These are phyloP conservation scores for Vesta saturnalis DNA, from an alignment of 2,888 invertebrate genomes.

Conservation along the genomic window DNA sequence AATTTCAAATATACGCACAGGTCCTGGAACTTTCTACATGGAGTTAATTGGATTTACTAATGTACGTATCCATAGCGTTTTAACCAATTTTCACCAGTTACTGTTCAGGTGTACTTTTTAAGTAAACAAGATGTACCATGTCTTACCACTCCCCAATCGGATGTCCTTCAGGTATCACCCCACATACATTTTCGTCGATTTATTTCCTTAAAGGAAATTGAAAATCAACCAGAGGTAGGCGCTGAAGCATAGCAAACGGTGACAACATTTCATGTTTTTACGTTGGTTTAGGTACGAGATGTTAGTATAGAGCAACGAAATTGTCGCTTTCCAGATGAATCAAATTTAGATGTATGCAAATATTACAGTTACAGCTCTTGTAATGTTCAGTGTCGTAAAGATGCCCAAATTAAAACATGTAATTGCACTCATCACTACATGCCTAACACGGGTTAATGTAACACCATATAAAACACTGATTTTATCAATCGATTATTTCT, in stretches of 20 bases:
- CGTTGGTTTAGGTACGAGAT: constrained; percentile 60
- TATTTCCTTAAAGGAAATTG: constrained; percentile 66
- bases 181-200: constrained; percentile 64
- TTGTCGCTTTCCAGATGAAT: constrained; percentile 77
- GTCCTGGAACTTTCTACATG: constrained; percentile 70
- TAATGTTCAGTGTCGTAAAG: constrained; percentile 74
- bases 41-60: constrained; percentile 64
- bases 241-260: background rate
- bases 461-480: background rate
- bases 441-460: constrained; percentile 67
- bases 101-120: constrained; percentile 68
- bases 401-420: constrained; percentile 69
- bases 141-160: constrained; percentile 71
- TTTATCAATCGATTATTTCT: background rate
- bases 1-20: constrained; percentile 71
- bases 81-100: constrained; percentile 1
- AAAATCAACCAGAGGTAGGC: constrained; percentile 71
- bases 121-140: constrained; percentile 77
- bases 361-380: constrained; percentile 80
- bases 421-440: constrained; percentile 77
- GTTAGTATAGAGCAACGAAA: constrained; percentile 72
- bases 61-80: constrained; percentile 56
- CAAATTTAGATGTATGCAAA: constrained; percentile 69
- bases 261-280: background rate
- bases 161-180: constrained; percentile 68